Evolutionary conservation across 2,113 vertebrate species (phyloP), one percentile per base, ranked within the genome.

Genomic region (Suncus etruscus): DNA sequence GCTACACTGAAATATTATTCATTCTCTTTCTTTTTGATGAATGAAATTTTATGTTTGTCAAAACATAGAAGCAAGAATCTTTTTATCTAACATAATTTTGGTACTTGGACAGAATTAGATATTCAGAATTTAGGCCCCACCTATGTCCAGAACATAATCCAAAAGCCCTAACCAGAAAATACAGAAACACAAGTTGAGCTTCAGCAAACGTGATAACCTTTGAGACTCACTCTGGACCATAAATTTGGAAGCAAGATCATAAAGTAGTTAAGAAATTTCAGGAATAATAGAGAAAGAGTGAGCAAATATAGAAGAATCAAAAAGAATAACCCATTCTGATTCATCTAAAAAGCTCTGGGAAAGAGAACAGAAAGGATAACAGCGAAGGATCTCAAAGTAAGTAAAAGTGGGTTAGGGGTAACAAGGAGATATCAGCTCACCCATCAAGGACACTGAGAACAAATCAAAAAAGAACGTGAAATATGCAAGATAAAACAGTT

Each of bases 21-120:
- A 91, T 51, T 89, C 39, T 18, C 6, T 54, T 86, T 78, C 8
- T 7, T 83, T 20, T 3, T 45, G 68, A 83, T 66, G 70, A 61
- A 82, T 86, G 69, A 16, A 24, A 8, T 27, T 24, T 72, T 7
- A 76, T 66, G n/a, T 2, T 8, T 29, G 22, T 78, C 68, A 90
- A 94, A 88, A 75, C 3, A 68, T 4, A 75, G 20, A 89, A 66
- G n/a, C 4, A 54, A 29, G 66, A 84, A 54, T 61, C 15, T 79
- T 79, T 8, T 89, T 83, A 83, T 22, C 12, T 63, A 66, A 66
- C 76, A 32, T 82, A 73, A 83, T 77, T 92, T 92, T 47, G 69
- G 22, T 48, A 8, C 20, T 75, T 54, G 20, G 3, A 18, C 51
- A 47, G 20, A 83, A 88, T 61, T 73, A 11, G 65, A 22, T 61